Conservation (phyloP, 1,140 invertebrate species). For the Drosophila ficusphila region DNA sequence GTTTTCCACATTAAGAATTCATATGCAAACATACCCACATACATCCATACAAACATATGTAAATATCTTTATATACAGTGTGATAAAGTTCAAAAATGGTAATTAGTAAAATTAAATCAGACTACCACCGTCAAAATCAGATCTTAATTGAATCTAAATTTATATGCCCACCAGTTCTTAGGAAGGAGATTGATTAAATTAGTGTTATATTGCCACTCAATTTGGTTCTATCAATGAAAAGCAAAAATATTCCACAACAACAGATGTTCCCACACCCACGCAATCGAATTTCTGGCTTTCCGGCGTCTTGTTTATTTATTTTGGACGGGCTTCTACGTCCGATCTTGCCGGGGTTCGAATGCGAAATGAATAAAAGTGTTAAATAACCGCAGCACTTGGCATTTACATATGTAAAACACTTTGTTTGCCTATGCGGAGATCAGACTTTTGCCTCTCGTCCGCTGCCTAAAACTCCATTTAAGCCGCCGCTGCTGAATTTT, state of each 20-base stretch:
- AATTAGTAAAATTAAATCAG: no score
- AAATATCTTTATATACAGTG: background rate
- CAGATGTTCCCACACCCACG: slow-evolving; percentile 34
- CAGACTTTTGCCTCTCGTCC: background rate
- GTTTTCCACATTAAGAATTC: background rate
- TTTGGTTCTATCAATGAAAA: background rate
- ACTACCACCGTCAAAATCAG: background rate
- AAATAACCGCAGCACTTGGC: slow-evolving; percentile 23
- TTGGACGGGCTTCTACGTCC: background rate
- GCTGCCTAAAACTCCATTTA: slow-evolving; percentile 40
- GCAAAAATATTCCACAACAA: slow-evolving; percentile 17
- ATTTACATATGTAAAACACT: slow-evolving; percentile 75
- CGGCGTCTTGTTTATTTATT: slow-evolving; percentile 18
- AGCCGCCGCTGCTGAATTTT: slow-evolving; percentile 19
- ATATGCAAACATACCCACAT: no score
- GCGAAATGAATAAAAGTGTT: slow-evolving; percentile 29
- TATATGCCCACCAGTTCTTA: background rate
- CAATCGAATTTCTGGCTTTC: slow-evolving; percentile 16
- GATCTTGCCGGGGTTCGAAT: slow-evolving; percentile 1
- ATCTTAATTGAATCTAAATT: background rate
- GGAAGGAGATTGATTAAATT: slow-evolving; percentile 3
- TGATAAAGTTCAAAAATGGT: no score
- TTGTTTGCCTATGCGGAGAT: slow-evolving; percentile 31
- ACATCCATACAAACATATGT: no score
- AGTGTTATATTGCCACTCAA: background rate